Evolutionary conservation across 2,113 vertebrate genomes (phyloP), one percentile per base, ranked within the genome.

Genomic region (Patagioenas fasciata): DNA sequence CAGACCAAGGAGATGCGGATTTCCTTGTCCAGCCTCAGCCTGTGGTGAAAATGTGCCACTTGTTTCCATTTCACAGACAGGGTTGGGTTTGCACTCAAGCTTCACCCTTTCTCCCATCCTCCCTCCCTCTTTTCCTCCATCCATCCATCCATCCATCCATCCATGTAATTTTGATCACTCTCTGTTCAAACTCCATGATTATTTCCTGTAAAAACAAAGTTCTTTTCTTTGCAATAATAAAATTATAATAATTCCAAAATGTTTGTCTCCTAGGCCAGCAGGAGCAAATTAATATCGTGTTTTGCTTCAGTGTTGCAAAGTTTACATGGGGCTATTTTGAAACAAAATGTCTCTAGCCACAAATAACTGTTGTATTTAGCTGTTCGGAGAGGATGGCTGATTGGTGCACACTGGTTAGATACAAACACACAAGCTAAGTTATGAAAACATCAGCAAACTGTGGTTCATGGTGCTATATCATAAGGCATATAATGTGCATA

Each of bases 1-100:
- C 48, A 28, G 40, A 51, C 26, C 53, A 32, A 32, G 53, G 38
- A 51, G 38, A 8, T 78, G 34, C 7, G 2, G 20, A 16, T 70
- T 83, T 58, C 6, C 65, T 78, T 67, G 14, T 48, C 42, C 77
- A 70, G 11, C 74, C 40, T 44, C 77, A 83, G 78, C 36, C 65
- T 54, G 1, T 1, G 1, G 13, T 38, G 57, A 48, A 51, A 64
- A 64, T 0, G 3, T 8, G 3, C 9, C 9, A 6, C 16, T 78
- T 60, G 50, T 79, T 93, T 10, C 57, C 13, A 4, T 75, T 73
- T 38, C 44, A 12, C 5, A 24, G 40, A 23, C 38, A 36, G 64
- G 31, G n/a, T 4, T 40, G 73, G 5, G n/a, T 81, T 90, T 85
- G 53, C 42, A 24, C 15, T 21, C 34, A 24, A 16, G 48, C n/a